Evolutionary conservation across 2,797 vertebrate genomes (phyloP).

Genomic region (Gymnodraco acuticeps): DNA sequence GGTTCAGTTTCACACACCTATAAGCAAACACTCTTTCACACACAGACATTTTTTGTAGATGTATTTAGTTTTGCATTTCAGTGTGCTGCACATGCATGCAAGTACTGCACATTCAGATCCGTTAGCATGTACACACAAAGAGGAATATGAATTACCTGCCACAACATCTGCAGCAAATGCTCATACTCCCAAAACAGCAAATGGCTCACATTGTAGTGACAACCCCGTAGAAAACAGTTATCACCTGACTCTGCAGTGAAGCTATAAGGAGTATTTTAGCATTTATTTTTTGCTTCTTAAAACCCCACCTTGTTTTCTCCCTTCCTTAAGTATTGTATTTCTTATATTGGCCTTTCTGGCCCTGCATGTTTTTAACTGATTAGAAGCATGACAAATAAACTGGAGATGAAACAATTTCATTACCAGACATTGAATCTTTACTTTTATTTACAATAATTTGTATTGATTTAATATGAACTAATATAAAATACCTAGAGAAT

Average conservation of each 20-base stretch:
- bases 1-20: slow-evolving; percentile 25
- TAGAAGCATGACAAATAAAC: not conserved
- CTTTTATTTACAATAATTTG: not conserved
- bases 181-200: not conserved
- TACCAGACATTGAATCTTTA: not conserved
- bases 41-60: not conserved
- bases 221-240: not conserved
- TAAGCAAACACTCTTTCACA: not conserved
- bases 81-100: not conserved
- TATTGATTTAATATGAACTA: not conserved
- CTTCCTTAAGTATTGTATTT: not conserved
- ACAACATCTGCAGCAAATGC: too few species aligned
- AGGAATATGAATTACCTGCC: not conserved
- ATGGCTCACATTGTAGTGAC: not conserved
- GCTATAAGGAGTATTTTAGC: not conserved
- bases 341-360: too few species aligned
- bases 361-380: too few species aligned
- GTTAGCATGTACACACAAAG: not conserved
- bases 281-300: not conserved
- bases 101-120: not conserved
- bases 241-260: not conserved
- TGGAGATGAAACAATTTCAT: not conserved
- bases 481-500: too few species aligned
- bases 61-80: not conserved
- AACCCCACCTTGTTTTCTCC: not conserved